phyloP scores from a whole-genome alignment of 2,113 vertebrate species.

The Notechis scutatus region DNA sequence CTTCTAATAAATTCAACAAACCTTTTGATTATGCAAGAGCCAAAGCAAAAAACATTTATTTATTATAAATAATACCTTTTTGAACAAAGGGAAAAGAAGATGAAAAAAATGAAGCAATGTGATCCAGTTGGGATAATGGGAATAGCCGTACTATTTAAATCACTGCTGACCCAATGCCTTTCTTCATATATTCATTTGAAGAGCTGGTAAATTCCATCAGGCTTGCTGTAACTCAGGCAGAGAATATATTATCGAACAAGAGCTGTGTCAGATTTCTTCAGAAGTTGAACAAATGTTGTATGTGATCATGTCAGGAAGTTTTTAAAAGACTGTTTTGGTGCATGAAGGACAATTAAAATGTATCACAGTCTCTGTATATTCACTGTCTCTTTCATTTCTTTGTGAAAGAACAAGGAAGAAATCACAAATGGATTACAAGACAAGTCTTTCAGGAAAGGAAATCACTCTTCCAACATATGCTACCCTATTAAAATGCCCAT shows the following conservation, averaged over 20 bases:
- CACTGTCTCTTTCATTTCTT: slow-evolving; percentile 5
- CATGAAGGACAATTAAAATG: slow-evolving; percentile 60
- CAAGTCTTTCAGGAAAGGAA: background rate
- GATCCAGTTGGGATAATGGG: background rate
- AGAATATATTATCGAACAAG: background rate
- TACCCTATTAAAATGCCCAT: background rate
- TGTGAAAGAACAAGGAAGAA: background rate
- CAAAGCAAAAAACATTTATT: slow-evolving; percentile 77
- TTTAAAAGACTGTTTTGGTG: slow-evolving; percentile 5
- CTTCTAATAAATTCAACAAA: slow-evolving; percentile 60
- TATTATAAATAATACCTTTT: slow-evolving; percentile 58
- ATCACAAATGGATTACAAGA: background rate
- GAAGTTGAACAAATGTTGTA: background rate
- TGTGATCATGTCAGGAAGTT: background rate
- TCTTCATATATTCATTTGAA: background rate
- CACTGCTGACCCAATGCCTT: background rate
- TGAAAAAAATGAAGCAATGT: background rate
- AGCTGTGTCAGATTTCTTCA: background rate
- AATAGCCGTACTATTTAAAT: background rate
- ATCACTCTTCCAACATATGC: background rate
- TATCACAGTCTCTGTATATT: slow-evolving; percentile 33
- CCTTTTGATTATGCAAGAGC: slow-evolving; percentile 79
- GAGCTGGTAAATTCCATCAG: background rate
- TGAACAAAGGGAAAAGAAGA: slow-evolving; percentile 32
- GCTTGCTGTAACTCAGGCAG: background rate